Evolutionary conservation across 2,113 vertebrate genomes (phyloP), one percentile per base, ranked within the genome.

Genomic region (Melanerpes formicivorus): DNA sequence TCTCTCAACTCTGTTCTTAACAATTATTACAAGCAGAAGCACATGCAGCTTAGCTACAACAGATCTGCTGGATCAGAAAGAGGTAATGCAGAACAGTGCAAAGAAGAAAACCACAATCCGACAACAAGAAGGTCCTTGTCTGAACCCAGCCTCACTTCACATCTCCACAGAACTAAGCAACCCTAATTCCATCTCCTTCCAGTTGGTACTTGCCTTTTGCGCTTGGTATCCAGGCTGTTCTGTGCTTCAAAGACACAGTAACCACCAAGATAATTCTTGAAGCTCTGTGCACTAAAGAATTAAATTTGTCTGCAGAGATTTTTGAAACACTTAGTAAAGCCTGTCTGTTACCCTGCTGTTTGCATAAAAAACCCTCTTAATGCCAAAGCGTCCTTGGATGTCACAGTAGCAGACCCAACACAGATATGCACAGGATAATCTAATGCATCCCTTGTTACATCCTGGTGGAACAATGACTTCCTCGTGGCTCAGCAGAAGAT

Each of bases 181-280:
- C 67, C 9, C n/a, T 81, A 88, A 90, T 88, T 93, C 69, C 26
- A 18, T 56, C 66, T 81, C 2, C n/a, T 93, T 95, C 92, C 80
- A 91, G 92, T 90, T 87, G 44, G 21, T 87, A 93, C 85, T 95
- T 95, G 93, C 74, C 88, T 95, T 76, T 70, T 79, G 63, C 14
- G 2, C 84, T 79, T 76, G 74, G 66, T 88, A 88, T 76, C 84
- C 84, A 63, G 26, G 26, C 44, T 75, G n/a, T 65, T 95, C 88
- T 70, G 77, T 0, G 2, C 90, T 90, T 96, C 87, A 95, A 96
- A 94, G 93, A 52, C 46, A 30, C n/a, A 23, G 27, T 54, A 94
- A 90, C 66, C 34, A 88, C 62, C 70, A 30, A 73, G 67, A 73
- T 73, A 86, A 63, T 73, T 80, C 73, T 73, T 80, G 55, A 93